These are phyloP conservation scores for Climacteris rufus DNA, from an alignment of 2,113 vertebrate genomes.

Conservation along the genomic window DNA sequence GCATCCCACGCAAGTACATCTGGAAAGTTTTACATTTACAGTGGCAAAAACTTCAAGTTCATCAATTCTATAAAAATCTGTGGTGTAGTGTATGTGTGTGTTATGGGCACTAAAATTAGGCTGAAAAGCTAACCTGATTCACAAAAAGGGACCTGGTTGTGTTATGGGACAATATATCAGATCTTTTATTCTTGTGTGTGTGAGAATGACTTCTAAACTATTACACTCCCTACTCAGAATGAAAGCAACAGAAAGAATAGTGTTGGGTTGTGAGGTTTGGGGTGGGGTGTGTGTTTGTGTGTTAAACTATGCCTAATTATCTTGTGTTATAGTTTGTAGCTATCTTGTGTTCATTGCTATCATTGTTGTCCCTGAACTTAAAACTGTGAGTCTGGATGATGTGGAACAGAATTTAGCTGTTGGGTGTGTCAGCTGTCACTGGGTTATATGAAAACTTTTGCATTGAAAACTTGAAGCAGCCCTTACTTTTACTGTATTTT, in stretches of 20 bases:
- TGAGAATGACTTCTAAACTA: background rate
- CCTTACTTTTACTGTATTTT: background rate
- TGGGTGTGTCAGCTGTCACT: background rate
- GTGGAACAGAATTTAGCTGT: background rate
- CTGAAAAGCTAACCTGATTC: background rate
- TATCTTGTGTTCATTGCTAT: background rate
- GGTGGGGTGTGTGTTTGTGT: background rate
- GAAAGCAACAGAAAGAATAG: background rate
- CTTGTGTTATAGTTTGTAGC: background rate
- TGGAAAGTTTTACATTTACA: background rate
- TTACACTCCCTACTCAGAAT: background rate
- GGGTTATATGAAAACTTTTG: background rate
- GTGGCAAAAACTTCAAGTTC: background rate
- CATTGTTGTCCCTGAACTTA: background rate
- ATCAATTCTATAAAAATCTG: background rate
- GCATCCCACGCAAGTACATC: no score
- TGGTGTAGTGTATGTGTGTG: background rate
- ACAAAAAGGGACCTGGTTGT: background rate
- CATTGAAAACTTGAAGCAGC: background rate
- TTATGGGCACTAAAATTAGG: background rate
- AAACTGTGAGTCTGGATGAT: background rate
- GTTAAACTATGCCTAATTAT: background rate
- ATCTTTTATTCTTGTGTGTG: background rate
- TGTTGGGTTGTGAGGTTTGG: background rate
- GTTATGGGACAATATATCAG: background rate